Percentiles rank a stretch among this genome's conserved stretches.
phyloP scores from a whole-genome alignment of 2,888 invertebrate species.

The Rambutsinella grinnellia region DNA sequence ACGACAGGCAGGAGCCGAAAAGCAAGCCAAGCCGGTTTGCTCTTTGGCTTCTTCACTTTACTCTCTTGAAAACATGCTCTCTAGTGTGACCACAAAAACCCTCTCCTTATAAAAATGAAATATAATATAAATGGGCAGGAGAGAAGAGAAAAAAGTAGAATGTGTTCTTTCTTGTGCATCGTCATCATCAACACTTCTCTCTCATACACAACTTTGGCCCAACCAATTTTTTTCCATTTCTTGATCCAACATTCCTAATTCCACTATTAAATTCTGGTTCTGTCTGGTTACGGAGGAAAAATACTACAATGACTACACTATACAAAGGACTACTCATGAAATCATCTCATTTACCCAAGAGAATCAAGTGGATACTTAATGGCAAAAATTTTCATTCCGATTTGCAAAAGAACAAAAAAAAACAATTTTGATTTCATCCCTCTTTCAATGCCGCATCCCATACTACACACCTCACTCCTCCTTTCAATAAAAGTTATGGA shows the following conservation, averaged over 20 bases:
- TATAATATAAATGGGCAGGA: neutral
- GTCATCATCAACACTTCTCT: neutral
- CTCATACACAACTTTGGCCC: neutral
- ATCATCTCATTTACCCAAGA: too few species aligned
- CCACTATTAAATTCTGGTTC: constrained; percentile 41
- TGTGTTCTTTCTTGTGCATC: constrained; percentile 19
- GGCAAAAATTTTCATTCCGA: neutral
- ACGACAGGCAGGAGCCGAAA: constrained; percentile 38
- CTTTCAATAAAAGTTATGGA: neutral
- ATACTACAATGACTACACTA: neutral
- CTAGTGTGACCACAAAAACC: constrained; percentile 48
- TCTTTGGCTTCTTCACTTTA: constrained; percentile 53
- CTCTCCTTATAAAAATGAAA: neutral
- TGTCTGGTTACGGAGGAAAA: constrained; percentile 23
- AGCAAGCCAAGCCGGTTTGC: constrained; percentile 48
- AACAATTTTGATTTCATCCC: too few species aligned
- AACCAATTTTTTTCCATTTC: constrained; percentile 7
- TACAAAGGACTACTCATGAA: neutral
- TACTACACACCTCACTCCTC: neutral
- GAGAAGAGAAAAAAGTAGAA: constrained; percentile 41
- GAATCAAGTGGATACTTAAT: neutral
- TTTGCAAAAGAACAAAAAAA: neutral
- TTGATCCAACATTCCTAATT: constrained; percentile 17
- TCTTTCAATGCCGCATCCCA: too few species aligned
- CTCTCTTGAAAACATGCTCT: constrained; percentile 32